Base-by-base conservation (phyloP, 1,140 invertebrate species). In the Tetraneura akinire region DNA sequence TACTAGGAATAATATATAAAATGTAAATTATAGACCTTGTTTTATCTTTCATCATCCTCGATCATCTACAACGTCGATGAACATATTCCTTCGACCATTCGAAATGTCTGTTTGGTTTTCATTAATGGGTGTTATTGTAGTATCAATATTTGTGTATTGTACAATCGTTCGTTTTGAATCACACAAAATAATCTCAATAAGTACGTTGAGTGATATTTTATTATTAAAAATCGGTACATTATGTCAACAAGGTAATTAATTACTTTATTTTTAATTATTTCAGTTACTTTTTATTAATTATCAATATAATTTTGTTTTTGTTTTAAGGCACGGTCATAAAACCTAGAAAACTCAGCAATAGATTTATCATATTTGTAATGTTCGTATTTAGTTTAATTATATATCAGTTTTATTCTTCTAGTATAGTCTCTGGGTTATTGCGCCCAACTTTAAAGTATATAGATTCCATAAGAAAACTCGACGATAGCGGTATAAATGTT, bases 361-460 rank as follows among this genome's bases (percentile, higher is more conserved):
- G 74, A 13, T 10, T 78, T 11, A 78, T 62, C 11, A 23, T 78
- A 2, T 0, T 78, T n/a, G 26, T 78, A 26, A 78, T 82, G 11
- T 80, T 81, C 4, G 26, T 80, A 6, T 82, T 81, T 53, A 68
- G 80, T 0, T 84, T 91, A 71, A 86, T 89, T 23, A 83, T 91
- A 14, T 91, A 89, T 84, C 91, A 92, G 29, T 82, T 82, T 80
- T 82, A 82, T 53, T 80, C 76, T 6, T 80, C 71, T 3, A 81
- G 81, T 29, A 80, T 82, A 13, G 82, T 82, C 5, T 82, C 82
- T 9, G 90, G 89, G 1, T 45, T 82, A 42, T 71, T 82, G n/a
- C 74, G 81, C 14, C 57, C 57, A 3, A 78, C 81, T 0, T 4
- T 60, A 47, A 60, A 45, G 8, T 29, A 62, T n/a, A 78, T 78